A percentile compares a stretch with the other conserved stretches of the same genome.
phyloP scores from a whole-genome alignment of 2,888 invertebrate species.

The Hybos culiciformis region DNA sequence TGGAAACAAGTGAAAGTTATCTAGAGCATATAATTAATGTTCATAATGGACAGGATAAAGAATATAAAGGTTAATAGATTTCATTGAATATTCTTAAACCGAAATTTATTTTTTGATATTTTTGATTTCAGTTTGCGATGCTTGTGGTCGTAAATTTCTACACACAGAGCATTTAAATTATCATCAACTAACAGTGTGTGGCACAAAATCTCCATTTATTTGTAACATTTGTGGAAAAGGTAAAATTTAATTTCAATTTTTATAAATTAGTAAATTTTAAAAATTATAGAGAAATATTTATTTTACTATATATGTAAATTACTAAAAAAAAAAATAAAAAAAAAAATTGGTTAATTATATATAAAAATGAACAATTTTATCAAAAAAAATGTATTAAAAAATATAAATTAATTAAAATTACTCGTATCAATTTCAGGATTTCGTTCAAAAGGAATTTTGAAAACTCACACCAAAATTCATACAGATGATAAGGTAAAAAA shows the following conservation, averaged over 20 bases:
- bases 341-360: background rate
- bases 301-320: no score
- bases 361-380: conserved; percentile 28
- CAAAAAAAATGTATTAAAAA: conserved; percentile 27
- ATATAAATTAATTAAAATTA: no score
- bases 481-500: conserved; percentile 24
- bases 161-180: conserved; percentile 30
- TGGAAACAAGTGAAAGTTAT: conserved; percentile 27
- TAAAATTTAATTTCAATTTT: no score
- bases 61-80: no score
- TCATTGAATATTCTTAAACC: no score
- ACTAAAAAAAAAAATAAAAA: no score
- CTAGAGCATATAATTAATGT: conserved; percentile 29
- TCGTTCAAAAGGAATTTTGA: background rate
- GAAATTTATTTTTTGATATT: no score
- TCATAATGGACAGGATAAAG: conserved; percentile 32
- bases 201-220: conserved; percentile 31
- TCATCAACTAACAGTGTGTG: conserved; percentile 33
- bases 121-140: conserved; percentile 32
- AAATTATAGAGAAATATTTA: no score
- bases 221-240: conserved; percentile 27
- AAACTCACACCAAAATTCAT: conserved; percentile 19
- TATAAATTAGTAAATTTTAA: no score
- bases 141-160: conserved; percentile 36
- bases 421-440: no score